Conservation (phyloP, 2,113 vertebrate genomes). For the Aviceda subcristata region DNA sequence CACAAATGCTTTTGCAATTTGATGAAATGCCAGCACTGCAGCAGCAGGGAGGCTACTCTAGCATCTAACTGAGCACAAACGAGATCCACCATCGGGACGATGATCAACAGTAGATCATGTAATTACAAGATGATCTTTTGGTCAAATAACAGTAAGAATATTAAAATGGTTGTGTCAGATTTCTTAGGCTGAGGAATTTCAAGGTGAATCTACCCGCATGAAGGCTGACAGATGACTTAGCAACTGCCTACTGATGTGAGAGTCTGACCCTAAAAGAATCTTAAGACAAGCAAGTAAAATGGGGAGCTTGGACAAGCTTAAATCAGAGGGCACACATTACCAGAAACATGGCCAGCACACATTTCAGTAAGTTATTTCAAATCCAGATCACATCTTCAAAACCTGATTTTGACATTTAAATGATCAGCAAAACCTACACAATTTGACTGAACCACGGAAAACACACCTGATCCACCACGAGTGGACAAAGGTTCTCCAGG, state of each 20-base stretch:
- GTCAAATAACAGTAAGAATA: fast-evolving
- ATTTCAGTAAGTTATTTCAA: not conserved
- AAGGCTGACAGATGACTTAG: not conserved
- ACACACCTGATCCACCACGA: fast-evolving
- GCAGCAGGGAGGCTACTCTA: fast-evolving
- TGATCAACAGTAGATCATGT: not conserved
- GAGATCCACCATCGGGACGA: fast-evolving
- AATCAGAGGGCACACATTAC: not conserved
- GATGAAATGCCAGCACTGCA: not conserved
- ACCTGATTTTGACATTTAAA: fast-evolving
- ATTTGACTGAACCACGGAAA: not conserved
- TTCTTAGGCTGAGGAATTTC: not conserved
- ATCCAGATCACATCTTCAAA: not conserved
- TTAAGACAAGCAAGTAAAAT: not conserved
- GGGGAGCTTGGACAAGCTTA: not conserved
- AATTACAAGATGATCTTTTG: not conserved
- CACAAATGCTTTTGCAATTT: fast-evolving
- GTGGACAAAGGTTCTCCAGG: not conserved
- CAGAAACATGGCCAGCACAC: not conserved
- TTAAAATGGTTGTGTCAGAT: not conserved
- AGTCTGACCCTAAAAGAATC: not conserved
- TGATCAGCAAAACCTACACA: not conserved
- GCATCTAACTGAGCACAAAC: fast-evolving
- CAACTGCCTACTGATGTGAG: not conserved
- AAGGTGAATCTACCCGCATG: not conserved